Evolutionary conservation across 2,113 vertebrate species (phyloP).

Genomic region (Erythrolamprus reginae): DNA sequence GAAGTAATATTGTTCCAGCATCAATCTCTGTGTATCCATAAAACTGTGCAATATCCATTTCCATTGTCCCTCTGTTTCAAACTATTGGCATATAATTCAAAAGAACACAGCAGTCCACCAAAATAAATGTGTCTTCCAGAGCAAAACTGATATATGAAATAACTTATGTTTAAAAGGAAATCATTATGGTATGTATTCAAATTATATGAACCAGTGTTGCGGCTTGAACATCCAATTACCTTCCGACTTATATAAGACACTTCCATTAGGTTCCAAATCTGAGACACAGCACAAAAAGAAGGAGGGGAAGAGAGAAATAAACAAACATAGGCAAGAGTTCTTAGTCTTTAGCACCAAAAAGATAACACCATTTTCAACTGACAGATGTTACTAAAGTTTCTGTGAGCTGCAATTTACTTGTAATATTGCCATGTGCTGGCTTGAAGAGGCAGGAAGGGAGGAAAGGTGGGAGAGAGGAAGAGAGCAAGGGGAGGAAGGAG

Average conservation of each 20-base stretch:
- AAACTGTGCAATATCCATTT: not conserved
- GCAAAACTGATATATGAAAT: not conserved
- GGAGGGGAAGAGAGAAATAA: not conserved
- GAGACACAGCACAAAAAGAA: not conserved
- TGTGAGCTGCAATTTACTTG: not conserved
- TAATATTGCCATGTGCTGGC: not conserved
- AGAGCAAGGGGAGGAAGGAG: too few species aligned
- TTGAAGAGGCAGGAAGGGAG: not conserved
- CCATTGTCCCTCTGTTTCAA: not conserved
- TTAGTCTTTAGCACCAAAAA: not conserved
- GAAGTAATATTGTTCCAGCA: not conserved
- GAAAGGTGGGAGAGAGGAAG: not conserved
- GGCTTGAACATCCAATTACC: not conserved
- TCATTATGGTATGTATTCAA: not conserved
- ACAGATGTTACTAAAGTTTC: not conserved
- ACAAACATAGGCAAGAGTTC: not conserved
- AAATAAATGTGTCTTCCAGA: not conserved
- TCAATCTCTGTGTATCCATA: not conserved
- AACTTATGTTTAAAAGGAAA: not conserved
- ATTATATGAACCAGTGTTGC: not conserved
- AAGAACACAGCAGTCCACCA: not conserved
- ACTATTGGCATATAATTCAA: not conserved
- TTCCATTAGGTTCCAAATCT: not conserved
- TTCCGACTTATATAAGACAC: not conserved
- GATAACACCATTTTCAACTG: not conserved